phyloP scores from a whole-genome alignment of 2,888 invertebrate genomes.

The Epinotia brunnichana region DNA sequence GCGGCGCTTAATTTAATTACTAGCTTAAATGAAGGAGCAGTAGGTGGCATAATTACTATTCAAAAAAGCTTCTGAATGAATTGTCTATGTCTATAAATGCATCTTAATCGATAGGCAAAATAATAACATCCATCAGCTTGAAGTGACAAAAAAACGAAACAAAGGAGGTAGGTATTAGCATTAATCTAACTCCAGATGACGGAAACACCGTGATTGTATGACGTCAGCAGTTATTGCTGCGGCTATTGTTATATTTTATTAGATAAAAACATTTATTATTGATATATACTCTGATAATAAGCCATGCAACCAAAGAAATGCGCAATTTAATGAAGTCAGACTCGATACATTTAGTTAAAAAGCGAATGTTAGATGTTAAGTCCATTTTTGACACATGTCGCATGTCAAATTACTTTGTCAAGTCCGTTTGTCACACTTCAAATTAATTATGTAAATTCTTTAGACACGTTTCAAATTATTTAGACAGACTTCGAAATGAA shows the following conservation, averaged over 20 bases:
- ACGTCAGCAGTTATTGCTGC: constrained; percentile 1
- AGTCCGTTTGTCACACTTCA: not conserved
- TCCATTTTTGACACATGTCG: not conserved
- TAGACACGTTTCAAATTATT: not conserved
- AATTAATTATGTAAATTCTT: not conserved
- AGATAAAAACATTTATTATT: not conserved
- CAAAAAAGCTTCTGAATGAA: not conserved
- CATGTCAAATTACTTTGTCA: not conserved
- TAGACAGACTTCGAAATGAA: not conserved
- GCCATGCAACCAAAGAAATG: not conserved
- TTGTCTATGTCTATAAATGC: not conserved
- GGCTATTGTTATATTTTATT: constrained; percentile 18
- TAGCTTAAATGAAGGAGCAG: too few relatives aligned
- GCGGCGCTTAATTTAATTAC: too few relatives aligned
- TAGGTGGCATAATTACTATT: too few relatives aligned
- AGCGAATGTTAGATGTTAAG: too few relatives aligned
- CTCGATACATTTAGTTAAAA: not conserved
- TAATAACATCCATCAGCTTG: constrained; percentile 7
- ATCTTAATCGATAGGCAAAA: not conserved
- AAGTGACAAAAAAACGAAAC: constrained; percentile 11
- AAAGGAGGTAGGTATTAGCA: constrained; percentile 20
- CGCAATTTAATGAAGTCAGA: not conserved
- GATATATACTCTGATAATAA: not conserved
- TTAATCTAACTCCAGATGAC: constrained; percentile 4
- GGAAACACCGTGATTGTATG: constrained; percentile 14